phyloP scores from a whole-genome alignment of 2,888 invertebrate species.

The Chymomyza fuscimana region DNA sequence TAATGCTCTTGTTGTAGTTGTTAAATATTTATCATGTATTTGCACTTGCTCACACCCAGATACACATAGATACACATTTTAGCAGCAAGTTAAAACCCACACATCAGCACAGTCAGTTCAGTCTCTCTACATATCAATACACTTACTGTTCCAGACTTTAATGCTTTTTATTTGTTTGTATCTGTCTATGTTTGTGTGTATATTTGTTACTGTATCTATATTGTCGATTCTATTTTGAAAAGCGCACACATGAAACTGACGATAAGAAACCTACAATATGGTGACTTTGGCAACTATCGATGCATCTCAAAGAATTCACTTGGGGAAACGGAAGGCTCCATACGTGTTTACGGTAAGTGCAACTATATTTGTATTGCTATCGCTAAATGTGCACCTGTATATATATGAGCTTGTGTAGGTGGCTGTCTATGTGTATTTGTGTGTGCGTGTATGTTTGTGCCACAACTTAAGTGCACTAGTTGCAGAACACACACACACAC shows the following conservation, averaged over 20 bases:
- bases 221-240: conserved; percentile 41
- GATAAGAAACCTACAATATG: conserved; percentile 89
- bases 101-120: not conserved
- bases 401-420: not conserved
- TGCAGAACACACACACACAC: conserved; percentile 30
- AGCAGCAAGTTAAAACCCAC: not conserved
- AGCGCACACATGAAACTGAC: conserved; percentile 94
- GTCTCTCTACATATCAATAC: conserved; percentile 23
- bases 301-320: conserved; percentile 96
- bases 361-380: conserved; percentile 64
- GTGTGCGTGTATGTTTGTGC: conserved; percentile 13
- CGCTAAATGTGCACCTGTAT: not conserved
- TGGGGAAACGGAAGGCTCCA: conserved; percentile 95
- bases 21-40: conserved; percentile 69
- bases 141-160: conserved; percentile 17
- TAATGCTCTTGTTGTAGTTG: conserved; percentile 16
- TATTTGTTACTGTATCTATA: conserved; percentile 1
- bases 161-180: not conserved
- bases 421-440: not conserved
- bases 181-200: conserved; percentile 39
- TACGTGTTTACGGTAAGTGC: conserved; percentile 91
- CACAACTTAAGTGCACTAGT: conserved; percentile 57
- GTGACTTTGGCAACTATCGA: conserved; percentile 94
- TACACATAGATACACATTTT: not conserved
- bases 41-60: conserved; percentile 36